phyloP scores from a whole-genome alignment of 1,140 invertebrate species.

The Atta cephalotes region DNA sequence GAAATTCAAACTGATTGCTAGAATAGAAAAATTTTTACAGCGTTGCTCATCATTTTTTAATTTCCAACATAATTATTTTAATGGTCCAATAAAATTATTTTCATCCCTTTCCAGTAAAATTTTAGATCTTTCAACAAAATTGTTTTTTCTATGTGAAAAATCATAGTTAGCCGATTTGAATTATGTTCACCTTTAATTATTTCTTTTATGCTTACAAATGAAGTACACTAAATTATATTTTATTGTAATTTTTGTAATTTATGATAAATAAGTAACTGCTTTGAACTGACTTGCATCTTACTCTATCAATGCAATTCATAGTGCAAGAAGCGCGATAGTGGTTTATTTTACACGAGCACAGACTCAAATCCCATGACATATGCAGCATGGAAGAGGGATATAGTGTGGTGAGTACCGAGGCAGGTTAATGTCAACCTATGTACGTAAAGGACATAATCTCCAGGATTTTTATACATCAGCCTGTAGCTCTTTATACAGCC shows the following conservation, averaged over 20 bases:
- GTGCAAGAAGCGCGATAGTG: not conserved
- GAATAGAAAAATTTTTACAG: too few species aligned
- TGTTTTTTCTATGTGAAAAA: not conserved
- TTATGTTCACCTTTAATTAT: not conserved
- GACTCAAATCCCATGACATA: constrained; percentile 14
- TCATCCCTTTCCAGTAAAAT: too few species aligned
- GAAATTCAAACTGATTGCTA: too few species aligned
- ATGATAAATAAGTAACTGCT: not conserved
- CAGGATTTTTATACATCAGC: constrained; percentile 52
- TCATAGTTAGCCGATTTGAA: not conserved
- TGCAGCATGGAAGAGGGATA: not conserved
- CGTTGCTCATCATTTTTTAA: too few species aligned
- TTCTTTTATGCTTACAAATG: not conserved
- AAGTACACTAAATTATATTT: not conserved
- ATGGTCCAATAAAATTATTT: too few species aligned
- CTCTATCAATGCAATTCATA: constrained; percentile 4
- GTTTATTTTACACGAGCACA: constrained; percentile 22
- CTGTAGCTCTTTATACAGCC: constrained; percentile 11
- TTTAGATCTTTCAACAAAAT: too few species aligned
- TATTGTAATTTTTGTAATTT: not conserved
- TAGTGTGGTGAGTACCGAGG: not conserved
- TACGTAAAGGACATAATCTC: constrained; percentile 46
- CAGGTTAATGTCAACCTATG: constrained; percentile 22
- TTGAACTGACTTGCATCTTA: not conserved
- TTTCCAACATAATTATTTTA: too few species aligned